Conservation (phyloP, 2,888 invertebrate species). For the Pteria penguin region DNA sequence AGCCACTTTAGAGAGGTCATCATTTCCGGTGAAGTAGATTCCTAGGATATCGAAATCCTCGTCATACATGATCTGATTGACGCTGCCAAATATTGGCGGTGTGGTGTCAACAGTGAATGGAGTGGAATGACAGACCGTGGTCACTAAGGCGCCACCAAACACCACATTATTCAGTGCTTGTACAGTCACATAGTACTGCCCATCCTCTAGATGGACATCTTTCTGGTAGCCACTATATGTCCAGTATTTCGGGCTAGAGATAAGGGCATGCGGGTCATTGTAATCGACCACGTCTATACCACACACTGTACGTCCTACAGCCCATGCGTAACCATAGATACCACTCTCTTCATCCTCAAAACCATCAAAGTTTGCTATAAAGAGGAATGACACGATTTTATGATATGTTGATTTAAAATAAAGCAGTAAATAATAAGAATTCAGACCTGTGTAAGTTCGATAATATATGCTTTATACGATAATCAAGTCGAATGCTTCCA, state of each 20-base stretch:
- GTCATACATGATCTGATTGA: slow-evolving; percentile 63
- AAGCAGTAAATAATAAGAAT: no score
- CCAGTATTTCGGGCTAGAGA: slow-evolving; percentile 62
- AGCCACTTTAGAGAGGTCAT: slow-evolving; percentile 54
- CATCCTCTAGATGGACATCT: slow-evolving; percentile 60
- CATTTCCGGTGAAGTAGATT: slow-evolving; percentile 59
- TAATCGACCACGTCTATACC: slow-evolving; percentile 55
- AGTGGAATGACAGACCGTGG: slow-evolving; percentile 64
- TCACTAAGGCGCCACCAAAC: slow-evolving; percentile 64
- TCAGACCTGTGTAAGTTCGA: no score
- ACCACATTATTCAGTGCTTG: slow-evolving; percentile 63
- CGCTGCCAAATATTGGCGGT: slow-evolving; percentile 56
- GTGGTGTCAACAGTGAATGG: slow-evolving; percentile 65
- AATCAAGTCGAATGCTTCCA: no score
- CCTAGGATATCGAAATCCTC: slow-evolving; percentile 64
- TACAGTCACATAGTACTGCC: slow-evolving; percentile 64
- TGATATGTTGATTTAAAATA: no score
- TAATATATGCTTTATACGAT: no score
- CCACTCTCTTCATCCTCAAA: slow-evolving; percentile 70
- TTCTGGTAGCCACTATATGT: slow-evolving; percentile 62
- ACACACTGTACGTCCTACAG: slow-evolving; percentile 61
- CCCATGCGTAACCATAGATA: slow-evolving; percentile 66
- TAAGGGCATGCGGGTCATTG: slow-evolving; percentile 60
- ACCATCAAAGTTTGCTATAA: slow-evolving; percentile 68
- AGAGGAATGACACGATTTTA: no score